Conservation (phyloP, 1,140 invertebrate species). For the Drosophila repletoides region DNA sequence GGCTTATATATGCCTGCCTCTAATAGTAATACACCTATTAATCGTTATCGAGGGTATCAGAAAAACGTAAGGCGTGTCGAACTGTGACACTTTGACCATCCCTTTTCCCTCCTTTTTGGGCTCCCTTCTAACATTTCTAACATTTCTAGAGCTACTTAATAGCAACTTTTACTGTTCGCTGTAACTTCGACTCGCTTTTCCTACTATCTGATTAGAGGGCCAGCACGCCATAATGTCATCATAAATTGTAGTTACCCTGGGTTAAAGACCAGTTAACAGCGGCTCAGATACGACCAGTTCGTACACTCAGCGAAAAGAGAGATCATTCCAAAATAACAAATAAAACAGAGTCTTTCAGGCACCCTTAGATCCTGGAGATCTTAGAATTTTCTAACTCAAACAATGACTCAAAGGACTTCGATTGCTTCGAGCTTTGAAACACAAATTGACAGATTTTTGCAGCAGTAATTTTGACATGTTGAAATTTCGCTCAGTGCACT, state of each 20-base stretch:
- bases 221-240: conserved; percentile 54
- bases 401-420: too few species aligned
- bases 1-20: background rate
- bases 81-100: conserved; percentile 49
- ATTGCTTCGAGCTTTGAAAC: too few species aligned
- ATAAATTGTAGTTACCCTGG: conserved; percentile 43
- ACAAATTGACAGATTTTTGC: too few species aligned
- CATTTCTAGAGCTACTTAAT: background rate
- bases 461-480: too few species aligned
- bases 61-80: conserved; percentile 39
- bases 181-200: conserved; percentile 2
- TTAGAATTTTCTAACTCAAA: too few species aligned
- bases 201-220: conserved; percentile 37
- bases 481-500: too few species aligned
- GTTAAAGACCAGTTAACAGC: conserved; percentile 36
- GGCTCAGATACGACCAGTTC: background rate
- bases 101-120: background rate
- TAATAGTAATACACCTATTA: background rate
- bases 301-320: too few species aligned
- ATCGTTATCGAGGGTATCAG: background rate
- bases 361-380: too few species aligned
- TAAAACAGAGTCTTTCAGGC: too few species aligned
- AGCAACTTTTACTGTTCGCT: conserved; percentile 20
- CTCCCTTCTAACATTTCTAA: background rate
- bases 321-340: too few species aligned